phyloP scores from a whole-genome alignment of 1,140 invertebrate species.

The Drosophila kikkawai region DNA sequence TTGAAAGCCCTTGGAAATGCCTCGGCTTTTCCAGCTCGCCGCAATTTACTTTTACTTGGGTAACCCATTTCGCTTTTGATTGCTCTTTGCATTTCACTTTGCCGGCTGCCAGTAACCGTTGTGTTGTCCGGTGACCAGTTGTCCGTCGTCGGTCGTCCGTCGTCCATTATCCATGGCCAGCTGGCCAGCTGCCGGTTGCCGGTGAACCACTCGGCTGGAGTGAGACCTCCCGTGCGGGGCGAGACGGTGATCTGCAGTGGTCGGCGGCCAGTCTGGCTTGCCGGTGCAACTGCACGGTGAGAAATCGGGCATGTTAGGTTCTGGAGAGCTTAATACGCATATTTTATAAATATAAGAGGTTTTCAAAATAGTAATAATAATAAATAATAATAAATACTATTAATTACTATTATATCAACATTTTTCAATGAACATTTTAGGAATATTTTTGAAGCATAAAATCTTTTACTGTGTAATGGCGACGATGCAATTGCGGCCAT shows the following conservation, averaged over 20 bases:
- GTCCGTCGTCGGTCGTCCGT: constrained; percentile 1
- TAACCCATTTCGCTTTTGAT: constrained; percentile 80
- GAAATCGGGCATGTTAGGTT: neutral
- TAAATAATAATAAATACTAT: no score
- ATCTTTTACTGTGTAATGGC: constrained; percentile 13
- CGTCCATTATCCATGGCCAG: constrained; percentile 27
- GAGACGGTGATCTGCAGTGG: constrained; percentile 4
- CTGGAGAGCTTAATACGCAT: neutral
- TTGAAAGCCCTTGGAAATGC: constrained; percentile 62
- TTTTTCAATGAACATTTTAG: no score
- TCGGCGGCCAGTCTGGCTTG: constrained; percentile 37
- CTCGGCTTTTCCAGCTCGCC: constrained; percentile 34
- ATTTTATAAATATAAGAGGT: neutral
- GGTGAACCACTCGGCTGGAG: constrained; percentile 19
- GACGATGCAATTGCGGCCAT: constrained; percentile 63
- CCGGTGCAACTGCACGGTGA: constrained; percentile 13
- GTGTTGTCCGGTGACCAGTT: constrained; percentile 9
- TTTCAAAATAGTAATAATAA: no score
- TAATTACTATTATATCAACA: no score
- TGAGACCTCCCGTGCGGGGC: neutral
- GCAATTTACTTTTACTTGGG: constrained; percentile 78
- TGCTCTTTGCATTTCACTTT: constrained; percentile 73
- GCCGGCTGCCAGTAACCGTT: constrained; percentile 43
- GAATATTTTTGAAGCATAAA: no score
- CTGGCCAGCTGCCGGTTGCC: constrained; percentile 38